Conservation (phyloP, 2,797 vertebrate species). For the Emydoidea blandingii region DNA sequence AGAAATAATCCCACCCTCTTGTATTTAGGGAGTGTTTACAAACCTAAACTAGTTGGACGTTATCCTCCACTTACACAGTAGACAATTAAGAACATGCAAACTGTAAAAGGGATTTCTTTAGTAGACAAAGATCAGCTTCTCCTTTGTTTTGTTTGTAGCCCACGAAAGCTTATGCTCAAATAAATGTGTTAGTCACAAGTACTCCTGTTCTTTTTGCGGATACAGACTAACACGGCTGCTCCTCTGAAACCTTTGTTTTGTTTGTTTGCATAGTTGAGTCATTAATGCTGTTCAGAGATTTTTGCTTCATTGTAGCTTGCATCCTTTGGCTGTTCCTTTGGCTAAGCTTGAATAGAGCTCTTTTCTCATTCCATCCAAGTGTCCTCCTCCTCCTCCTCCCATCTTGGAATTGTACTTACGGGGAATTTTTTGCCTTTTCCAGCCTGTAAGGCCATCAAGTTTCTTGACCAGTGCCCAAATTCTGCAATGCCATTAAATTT, state of each 20-base stretch:
- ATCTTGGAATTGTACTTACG: neutral
- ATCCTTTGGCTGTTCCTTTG: neutral
- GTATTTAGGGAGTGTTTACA: neutral
- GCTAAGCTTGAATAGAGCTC: accelerated
- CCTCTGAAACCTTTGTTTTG: neutral
- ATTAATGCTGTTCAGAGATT: neutral
- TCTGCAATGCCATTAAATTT: neutral
- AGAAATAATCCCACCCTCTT: neutral
- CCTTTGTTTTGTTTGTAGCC: neutral
- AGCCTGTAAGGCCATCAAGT: neutral
- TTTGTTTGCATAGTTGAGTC: neutral
- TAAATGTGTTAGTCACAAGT: too few species aligned
- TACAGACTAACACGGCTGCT: too few species aligned
- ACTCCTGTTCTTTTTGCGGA: too few species aligned
- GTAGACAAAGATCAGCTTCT: neutral
- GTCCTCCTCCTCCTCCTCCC: neutral
- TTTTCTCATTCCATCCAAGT: neutral
- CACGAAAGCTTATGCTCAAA: too few species aligned
- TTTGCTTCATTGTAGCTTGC: neutral
- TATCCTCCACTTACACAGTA: neutral
- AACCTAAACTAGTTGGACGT: neutral
- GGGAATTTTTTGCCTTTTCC: too few species aligned
- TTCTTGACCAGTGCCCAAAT: accelerated
- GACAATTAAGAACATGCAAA: neutral
- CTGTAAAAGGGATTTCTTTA: neutral